Base-by-base conservation (phyloP, 2,888 invertebrate genomes). In the Pristionchus entomophagus region DNA sequence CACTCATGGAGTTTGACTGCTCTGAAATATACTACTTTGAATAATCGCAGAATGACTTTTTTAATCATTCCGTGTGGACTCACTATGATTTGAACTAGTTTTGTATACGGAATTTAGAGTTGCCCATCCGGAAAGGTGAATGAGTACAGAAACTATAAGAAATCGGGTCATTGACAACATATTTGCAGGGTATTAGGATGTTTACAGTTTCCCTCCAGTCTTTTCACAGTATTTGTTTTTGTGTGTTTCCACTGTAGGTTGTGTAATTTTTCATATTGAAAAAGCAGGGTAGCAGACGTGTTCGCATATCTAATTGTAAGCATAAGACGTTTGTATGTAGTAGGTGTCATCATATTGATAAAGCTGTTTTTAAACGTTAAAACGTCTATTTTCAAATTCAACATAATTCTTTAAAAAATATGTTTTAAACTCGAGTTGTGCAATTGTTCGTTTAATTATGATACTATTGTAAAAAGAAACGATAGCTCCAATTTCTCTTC, bases 11-110 rank as follows among this genome's bases (percentile, higher is more conserved):
- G n/a, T 53, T 81, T 56, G 81, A 81, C 14, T 81, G 17, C 32
- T 81, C 81, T 12, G 81, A 81, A 10, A 81, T 81, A 35, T 81
- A 81, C 26, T 81, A 81, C 26, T 81, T 81, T 56, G 81, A 81
- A 56, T 81, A 56, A 38, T 62, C 32, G 17, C 32, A 29, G 29
- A 10, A 45, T 45, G 45, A 6, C 6, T 14, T 45, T 10, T 45
- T 45, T 45, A 6, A 45, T 45, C 14, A 45, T 45, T 45, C 14
- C n/a, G n/a, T n/a, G n/a, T n/a, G n/a, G n/a, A n/a, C n/a, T n/a
- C n/a, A n/a, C n/a, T n/a, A n/a, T n/a, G n/a, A n/a, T n/a, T n/a
- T n/a, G n/a, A n/a, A n/a, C n/a, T n/a, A n/a, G n/a, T n/a, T n/a
- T n/a, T n/a, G n/a, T n/a, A n/a, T n/a, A n/a, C n/a, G n/a, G n/a